These are phyloP conservation scores for Actinostola sp. DNA, from an alignment of 92 coral and sea anemone genomes.

Conservation along the genomic window DNA sequence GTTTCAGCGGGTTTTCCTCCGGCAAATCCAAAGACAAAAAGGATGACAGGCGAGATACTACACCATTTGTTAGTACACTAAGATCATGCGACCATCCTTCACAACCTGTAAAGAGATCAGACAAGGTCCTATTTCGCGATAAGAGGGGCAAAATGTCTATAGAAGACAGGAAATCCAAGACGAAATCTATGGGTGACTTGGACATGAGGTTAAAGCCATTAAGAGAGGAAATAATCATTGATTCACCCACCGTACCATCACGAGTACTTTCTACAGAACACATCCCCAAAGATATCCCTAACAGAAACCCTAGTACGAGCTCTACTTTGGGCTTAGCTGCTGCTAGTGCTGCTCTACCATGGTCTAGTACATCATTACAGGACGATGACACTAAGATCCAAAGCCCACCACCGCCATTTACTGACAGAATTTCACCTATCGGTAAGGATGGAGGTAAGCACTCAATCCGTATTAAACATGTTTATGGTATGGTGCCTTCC, in stretches of 20 bases:
- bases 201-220: conserved; percentile 51
- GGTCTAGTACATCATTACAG: no score
- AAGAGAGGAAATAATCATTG: conserved; percentile 61
- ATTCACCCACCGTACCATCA: conserved; percentile 60
- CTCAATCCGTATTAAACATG: not conserved
- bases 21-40: conserved; percentile 72
- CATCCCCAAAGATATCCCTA: conserved; percentile 50
- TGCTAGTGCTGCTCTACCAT: not conserved
- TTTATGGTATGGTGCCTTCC: no score
- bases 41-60: conserved; percentile 49
- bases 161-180: conserved; percentile 66
- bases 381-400: conserved; percentile 55
- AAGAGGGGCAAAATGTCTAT: conserved; percentile 61
- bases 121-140: conserved; percentile 67
- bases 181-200: conserved; percentile 78
- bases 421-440: conserved; percentile 51
- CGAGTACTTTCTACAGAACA: conserved; percentile 71
- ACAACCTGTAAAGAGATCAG: conserved; percentile 25
- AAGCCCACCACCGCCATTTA: conserved; percentile 38
- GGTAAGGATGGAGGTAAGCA: conserved; percentile 74
- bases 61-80: conserved; percentile 19
- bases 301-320: not conserved
- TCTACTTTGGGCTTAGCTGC: not conserved
- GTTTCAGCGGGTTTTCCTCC: conserved; percentile 67
- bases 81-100: conserved; percentile 22